phyloP scores from a whole-genome alignment of 2,113 vertebrate species.

The Charina bottae region DNA sequence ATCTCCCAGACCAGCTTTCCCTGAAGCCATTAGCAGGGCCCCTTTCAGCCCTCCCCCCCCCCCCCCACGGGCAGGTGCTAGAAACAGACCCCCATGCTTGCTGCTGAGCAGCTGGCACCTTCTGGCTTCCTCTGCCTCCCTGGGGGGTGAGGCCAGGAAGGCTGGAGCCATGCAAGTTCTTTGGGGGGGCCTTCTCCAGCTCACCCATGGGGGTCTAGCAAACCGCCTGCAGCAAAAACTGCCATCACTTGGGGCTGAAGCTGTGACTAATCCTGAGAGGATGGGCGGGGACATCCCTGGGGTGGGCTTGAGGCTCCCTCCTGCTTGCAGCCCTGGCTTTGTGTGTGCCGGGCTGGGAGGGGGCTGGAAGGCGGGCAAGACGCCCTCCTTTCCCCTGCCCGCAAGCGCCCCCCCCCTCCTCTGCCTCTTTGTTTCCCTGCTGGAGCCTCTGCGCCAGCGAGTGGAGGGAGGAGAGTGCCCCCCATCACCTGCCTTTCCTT shows the following conservation, averaged over 20 bases:
- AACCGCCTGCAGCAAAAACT: not conserved
- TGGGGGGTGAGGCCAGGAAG: too few relatives aligned
- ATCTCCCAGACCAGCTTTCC: not conserved
- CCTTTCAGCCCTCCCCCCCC: too few relatives aligned
- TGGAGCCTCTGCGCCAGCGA: slow-evolving; percentile 56
- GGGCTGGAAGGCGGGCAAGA: not conserved
- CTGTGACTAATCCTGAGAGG: too few relatives aligned
- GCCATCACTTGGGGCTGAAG: not conserved
- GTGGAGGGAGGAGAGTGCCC: not conserved
- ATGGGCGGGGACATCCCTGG: too few relatives aligned
- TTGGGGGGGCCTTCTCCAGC: too few relatives aligned
- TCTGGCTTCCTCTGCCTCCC: not conserved
- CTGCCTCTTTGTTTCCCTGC: slow-evolving; percentile 66
- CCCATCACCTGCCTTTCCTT: not conserved
- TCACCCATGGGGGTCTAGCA: too few relatives aligned
- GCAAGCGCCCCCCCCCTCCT: slow-evolving; percentile 48
- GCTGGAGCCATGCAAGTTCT: too few relatives aligned
- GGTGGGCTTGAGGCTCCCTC: not conserved
- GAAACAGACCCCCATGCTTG: too few relatives aligned
- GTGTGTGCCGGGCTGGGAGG: too few relatives aligned
- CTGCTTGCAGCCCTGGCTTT: not conserved
- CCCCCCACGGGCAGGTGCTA: too few relatives aligned
- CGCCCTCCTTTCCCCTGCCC: not conserved
- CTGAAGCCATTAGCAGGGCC: too few relatives aligned
- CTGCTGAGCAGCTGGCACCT: too few relatives aligned